Percentiles rank a stretch among this genome's conserved stretches.
These are phyloP conservation scores for Eulacestoma nigropectus DNA, from an alignment of 2,113 vertebrate species.

Conservation along the genomic window DNA sequence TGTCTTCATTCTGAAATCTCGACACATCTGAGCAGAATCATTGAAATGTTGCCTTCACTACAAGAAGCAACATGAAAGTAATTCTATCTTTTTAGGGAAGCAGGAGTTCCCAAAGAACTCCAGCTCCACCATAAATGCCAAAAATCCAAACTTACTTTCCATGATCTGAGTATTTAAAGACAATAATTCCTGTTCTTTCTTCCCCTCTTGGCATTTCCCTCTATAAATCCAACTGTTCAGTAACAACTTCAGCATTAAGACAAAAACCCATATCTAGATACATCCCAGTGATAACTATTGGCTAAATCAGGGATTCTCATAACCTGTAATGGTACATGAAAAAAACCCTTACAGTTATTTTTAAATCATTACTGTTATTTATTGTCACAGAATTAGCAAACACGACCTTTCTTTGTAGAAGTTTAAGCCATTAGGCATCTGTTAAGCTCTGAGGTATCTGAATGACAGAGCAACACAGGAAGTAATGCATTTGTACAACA, in stretches of 20 bases:
- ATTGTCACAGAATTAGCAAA: background rate
- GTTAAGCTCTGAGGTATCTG: background rate
- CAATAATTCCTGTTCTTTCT: background rate
- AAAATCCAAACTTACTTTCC: background rate
- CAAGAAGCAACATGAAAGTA: background rate
- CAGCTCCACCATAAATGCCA: background rate
- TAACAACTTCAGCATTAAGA: background rate
- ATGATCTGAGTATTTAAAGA: background rate
- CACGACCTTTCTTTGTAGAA: background rate
- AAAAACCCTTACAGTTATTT: background rate
- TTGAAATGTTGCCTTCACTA: background rate
- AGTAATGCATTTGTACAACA: background rate
- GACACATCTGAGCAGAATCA: background rate
- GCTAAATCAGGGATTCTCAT: background rate
- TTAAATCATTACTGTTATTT: background rate
- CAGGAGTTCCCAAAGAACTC: background rate
- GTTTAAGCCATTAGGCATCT: background rate
- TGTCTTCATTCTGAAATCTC: background rate
- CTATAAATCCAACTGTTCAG: background rate
- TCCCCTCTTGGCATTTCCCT: background rate
- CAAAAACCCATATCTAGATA: background rate
- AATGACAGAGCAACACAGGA: background rate
- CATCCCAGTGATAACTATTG: background rate
- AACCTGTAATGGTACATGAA: background rate
- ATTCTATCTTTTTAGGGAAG: background rate